Percentiles rank a stretch among this genome's conserved stretches.
Evolutionary conservation across 2,113 vertebrate genomes (phyloP).

Genomic region (Carettochelys insculpta): DNA sequence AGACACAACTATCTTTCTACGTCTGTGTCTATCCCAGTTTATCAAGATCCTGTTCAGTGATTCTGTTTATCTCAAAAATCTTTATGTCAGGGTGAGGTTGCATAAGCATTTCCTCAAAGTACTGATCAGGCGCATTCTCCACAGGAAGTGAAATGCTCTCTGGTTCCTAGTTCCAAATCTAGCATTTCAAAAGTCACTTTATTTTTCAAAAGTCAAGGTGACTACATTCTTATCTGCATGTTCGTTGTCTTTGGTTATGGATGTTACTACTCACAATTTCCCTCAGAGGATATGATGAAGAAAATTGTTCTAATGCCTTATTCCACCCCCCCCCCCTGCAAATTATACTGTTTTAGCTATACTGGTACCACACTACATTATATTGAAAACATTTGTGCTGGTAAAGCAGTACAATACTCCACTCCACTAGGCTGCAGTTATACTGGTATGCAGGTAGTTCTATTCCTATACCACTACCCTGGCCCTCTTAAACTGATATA

Average conservation of each 20-base stretch:
- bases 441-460: not conserved
- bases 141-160: not conserved
- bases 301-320: not conserved
- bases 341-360: not conserved
- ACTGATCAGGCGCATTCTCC: not conserved
- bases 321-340: not conserved
- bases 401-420: not conserved
- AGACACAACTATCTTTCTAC: not conserved
- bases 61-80: not conserved
- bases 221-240: not conserved
- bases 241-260: not conserved
- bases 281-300: not conserved
- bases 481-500: not conserved
- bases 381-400: not conserved
- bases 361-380: not conserved
- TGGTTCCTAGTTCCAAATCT: not conserved
- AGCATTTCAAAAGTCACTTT: not conserved
- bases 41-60: not conserved
- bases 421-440: not conserved
- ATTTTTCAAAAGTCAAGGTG: not conserved
- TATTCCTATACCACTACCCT: not conserved
- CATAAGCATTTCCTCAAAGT: not conserved
- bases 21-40: not conserved
- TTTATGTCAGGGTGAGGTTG: not conserved
- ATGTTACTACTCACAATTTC: not conserved